Evolutionary conservation across 1,140 invertebrate species (phyloP).

Genomic region (Bombus balteatus): DNA sequence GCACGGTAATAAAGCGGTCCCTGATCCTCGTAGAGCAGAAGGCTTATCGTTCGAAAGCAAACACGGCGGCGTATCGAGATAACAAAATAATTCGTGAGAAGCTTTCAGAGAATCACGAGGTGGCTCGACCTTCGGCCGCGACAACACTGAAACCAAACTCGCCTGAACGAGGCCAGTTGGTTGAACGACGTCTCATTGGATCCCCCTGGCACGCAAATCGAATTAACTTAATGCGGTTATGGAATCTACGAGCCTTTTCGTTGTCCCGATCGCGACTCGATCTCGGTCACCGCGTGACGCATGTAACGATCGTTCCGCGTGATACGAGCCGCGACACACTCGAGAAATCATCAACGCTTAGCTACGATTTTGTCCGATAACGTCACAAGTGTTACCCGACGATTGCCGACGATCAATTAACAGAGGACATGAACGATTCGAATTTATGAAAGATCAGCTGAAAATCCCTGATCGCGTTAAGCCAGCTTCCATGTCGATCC

Average conservation of each 20-base stretch:
- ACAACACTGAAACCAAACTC: slow-evolving; percentile 54
- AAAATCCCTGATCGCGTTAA: background rate
- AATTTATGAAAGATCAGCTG: too few relatives aligned
- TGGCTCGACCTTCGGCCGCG: slow-evolving; percentile 32
- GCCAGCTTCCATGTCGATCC: slow-evolving; percentile 61
- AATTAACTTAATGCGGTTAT: slow-evolving; percentile 72
- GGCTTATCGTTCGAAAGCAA: slow-evolving; percentile 9
- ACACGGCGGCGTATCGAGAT: background rate
- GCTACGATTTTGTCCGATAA: too few relatives aligned
- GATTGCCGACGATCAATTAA: too few relatives aligned
- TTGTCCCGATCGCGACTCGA: background rate
- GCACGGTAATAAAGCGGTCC: background rate
- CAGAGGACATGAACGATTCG: too few relatives aligned
- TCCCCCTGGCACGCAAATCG: slow-evolving; percentile 53
- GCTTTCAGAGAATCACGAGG: background rate
- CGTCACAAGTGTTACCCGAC: too few relatives aligned
- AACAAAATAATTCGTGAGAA: background rate
- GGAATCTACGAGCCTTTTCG: slow-evolving; percentile 13
- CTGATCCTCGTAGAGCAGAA: background rate
- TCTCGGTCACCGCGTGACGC: background rate
- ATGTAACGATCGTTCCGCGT: background rate
- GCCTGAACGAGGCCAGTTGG: slow-evolving; percentile 11
- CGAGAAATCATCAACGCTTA: background rate
- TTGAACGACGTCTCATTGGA: slow-evolving; percentile 5
- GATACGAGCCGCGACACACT: background rate